Conservation (phyloP, 2,797 vertebrate species). For the Etheostoma perlongum region DNA sequence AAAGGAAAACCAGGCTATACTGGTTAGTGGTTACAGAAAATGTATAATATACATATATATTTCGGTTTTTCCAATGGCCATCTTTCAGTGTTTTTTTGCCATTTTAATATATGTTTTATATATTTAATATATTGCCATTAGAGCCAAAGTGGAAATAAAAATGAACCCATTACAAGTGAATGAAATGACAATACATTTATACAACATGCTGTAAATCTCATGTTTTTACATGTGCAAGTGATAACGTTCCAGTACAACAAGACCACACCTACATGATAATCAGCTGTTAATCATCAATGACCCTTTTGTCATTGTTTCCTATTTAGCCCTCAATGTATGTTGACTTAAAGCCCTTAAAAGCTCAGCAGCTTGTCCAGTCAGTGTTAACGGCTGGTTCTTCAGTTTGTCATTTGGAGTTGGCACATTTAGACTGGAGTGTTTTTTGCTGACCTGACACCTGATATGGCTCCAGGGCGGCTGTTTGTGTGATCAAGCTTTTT, state of each 20-base stretch:
- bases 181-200: background rate
- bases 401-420: conserved; percentile 5
- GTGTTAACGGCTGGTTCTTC: conserved; percentile 9
- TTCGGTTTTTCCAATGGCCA: background rate
- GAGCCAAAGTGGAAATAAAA: background rate
- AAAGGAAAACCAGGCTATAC: too few species aligned
- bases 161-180: background rate
- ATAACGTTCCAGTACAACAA: background rate
- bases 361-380: conserved; percentile 14
- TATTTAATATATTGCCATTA: background rate
- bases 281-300: conserved; percentile 21
- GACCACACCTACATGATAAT: conserved; percentile 8
- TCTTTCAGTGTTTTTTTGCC: background rate
- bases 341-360: background rate
- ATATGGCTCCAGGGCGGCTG: background rate
- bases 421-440: conserved; percentile 11
- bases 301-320: background rate
- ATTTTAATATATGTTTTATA: background rate
- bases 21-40: too few species aligned
- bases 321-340: background rate
- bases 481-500: background rate
- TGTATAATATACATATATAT: too few species aligned
- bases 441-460: conserved; percentile 29
- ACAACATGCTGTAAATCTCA: background rate
- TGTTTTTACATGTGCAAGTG: conserved; percentile 4